phyloP scores from a whole-genome alignment of 2,888 invertebrate genomes.

The Drosophila subquinaria region DNA sequence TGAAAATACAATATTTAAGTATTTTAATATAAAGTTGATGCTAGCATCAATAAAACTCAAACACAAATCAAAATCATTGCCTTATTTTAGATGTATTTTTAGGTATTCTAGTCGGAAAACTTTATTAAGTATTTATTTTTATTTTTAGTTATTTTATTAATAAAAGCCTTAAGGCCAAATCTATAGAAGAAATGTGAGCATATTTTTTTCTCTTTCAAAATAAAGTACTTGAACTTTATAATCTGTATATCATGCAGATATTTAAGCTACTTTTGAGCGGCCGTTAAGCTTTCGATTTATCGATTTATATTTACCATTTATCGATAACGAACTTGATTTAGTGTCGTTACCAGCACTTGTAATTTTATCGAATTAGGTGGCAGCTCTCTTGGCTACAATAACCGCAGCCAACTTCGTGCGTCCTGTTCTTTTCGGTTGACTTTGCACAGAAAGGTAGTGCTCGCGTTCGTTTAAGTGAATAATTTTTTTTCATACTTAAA shows the following conservation, averaged over 20 bases:
- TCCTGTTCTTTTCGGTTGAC: constrained; percentile 85
- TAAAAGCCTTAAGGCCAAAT: too few species aligned
- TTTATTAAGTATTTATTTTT: too few species aligned
- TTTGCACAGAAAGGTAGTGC: constrained; percentile 85
- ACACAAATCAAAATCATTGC: background rate
- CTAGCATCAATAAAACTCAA: background rate
- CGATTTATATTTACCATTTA: background rate
- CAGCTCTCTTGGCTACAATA: constrained; percentile 39
- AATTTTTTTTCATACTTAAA: constrained; percentile 44
- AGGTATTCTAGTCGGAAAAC: too few species aligned
- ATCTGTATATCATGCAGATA: too few species aligned
- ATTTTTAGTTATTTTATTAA: too few species aligned
- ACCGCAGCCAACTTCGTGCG: constrained; percentile 81
- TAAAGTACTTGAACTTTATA: too few species aligned
- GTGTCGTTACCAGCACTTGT: constrained; percentile 19
- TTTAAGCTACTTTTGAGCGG: too few species aligned
- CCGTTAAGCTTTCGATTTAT: background rate
- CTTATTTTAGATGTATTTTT: background rate
- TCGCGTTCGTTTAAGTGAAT: constrained; percentile 58
- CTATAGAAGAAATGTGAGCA: too few species aligned
- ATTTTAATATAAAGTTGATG: background rate
- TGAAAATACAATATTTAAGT: background rate
- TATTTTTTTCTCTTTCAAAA: too few species aligned
- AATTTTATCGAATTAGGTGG: constrained; percentile 23
- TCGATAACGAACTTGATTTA: constrained; percentile 22